Percentiles rank a stretch among this genome's conserved stretches.
phyloP scores from a whole-genome alignment of 2,797 vertebrate species.

The Tauraco hartlaubi region DNA sequence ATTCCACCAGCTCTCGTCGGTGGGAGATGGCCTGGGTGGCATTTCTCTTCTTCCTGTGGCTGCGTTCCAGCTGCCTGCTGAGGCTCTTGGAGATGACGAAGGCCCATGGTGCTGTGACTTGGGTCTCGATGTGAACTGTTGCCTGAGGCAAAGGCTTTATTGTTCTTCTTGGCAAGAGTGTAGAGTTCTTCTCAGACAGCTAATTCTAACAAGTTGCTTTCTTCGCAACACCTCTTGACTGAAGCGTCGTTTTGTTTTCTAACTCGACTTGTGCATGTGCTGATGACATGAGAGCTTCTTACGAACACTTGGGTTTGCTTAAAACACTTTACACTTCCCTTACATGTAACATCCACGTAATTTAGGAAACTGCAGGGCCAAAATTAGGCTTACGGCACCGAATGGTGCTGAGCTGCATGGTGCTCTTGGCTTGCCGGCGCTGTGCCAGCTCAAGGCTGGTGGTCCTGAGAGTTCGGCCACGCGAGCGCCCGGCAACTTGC shows the following conservation, averaged over 20 bases:
- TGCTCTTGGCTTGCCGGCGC: background rate
- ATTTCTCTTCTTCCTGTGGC: background rate
- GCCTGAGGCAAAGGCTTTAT: background rate
- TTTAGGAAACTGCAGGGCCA: background rate
- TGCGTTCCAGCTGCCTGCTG: background rate
- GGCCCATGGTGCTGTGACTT: accelerated
- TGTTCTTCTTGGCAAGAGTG: background rate
- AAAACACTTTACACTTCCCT: background rate
- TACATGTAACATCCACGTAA: accelerated
- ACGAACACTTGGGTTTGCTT: background rate
- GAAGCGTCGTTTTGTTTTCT: background rate
- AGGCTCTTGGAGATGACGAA: background rate
- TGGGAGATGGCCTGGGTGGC: background rate
- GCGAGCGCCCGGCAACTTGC: background rate
- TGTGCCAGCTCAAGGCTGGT: background rate
- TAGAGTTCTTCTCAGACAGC: background rate
- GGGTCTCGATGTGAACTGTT: background rate
- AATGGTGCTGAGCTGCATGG: accelerated
- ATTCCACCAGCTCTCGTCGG: accelerated
- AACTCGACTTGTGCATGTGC: background rate
- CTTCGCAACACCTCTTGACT: background rate
- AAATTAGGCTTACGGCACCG: accelerated
- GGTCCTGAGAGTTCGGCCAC: background rate
- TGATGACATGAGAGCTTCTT: background rate
- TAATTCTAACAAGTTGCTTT: background rate